Percentiles rank a stretch among this genome's conserved stretches.
Evolutionary conservation across 2,888 invertebrate genomes (phyloP).

Genomic region (Pedicia rivosa): DNA sequence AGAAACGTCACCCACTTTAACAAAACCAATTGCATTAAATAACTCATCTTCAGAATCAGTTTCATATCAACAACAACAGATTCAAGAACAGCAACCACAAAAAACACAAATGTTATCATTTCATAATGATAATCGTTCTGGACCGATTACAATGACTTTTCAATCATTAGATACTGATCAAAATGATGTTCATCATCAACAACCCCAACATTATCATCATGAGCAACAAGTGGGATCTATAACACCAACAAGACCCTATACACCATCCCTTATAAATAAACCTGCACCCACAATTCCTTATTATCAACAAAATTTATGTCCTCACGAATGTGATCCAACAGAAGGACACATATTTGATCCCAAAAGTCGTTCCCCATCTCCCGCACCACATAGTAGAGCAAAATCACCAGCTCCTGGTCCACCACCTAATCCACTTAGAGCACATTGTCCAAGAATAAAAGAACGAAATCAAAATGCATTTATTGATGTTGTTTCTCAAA

Average conservation of each 20-base stretch:
- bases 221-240: slow-evolving; percentile 32
- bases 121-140: slow-evolving; percentile 31
- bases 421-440: slow-evolving; percentile 45
- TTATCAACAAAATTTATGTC: slow-evolving; percentile 61
- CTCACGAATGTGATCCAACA: slow-evolving; percentile 45
- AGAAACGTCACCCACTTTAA: slow-evolving; percentile 12
- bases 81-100: slow-evolving; percentile 19
- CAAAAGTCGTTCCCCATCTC: slow-evolving; percentile 44
- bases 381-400: slow-evolving; percentile 44
- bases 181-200: slow-evolving; percentile 13
- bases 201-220: slow-evolving; percentile 20
- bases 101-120: slow-evolving; percentile 21
- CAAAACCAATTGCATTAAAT: slow-evolving; percentile 19
- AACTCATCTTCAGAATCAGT: no score
- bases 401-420: slow-evolving; percentile 57
- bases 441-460: slow-evolving; percentile 43
- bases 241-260: slow-evolving; percentile 40
- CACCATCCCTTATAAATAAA: slow-evolving; percentile 51
- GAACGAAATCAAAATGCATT: no score
- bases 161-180: slow-evolving; percentile 45
- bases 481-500: no score
- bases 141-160: slow-evolving; percentile 44
- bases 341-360: slow-evolving; percentile 44
- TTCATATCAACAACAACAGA: slow-evolving; percentile 16
- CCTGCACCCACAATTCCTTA: slow-evolving; percentile 60